Conservation (phyloP, 2,888 invertebrate genomes). For the Dryadula phaetusa region DNA sequence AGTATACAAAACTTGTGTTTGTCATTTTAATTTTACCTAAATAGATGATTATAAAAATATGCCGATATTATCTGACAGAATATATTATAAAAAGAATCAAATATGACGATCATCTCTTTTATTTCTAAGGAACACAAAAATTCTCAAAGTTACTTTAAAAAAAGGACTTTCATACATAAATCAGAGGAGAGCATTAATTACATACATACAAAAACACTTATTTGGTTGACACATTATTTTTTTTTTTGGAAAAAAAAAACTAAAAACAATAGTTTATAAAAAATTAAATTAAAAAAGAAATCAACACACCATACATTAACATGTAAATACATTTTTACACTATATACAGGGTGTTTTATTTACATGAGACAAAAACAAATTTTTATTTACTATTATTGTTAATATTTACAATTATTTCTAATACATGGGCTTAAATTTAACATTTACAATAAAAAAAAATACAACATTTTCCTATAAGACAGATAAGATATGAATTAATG, state of each 20-base stretch:
- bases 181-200: background rate
- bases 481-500: background rate
- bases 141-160: background rate
- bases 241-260: slow-evolving; percentile 56
- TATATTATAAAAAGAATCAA: too few species aligned
- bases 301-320: slow-evolving; percentile 68
- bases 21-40: too few species aligned
- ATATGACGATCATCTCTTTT: background rate
- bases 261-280: too few species aligned
- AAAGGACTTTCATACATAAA: background rate
- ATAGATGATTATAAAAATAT: too few species aligned
- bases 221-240: slow-evolving; percentile 57
- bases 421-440: slow-evolving; percentile 12
- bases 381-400: slow-evolving; percentile 51
- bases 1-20: too few species aligned
- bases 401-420: slow-evolving; percentile 43
- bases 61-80: too few species aligned
- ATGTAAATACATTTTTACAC: slow-evolving; percentile 62
- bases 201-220: slow-evolving; percentile 37
- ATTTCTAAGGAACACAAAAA: slow-evolving; percentile 4
- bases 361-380: slow-evolving; percentile 64
- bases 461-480: background rate
- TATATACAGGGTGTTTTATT: slow-evolving; percentile 63
- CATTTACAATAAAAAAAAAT: slow-evolving; percentile 9
- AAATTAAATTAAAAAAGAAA: slow-evolving; percentile 65